phyloP scores from a whole-genome alignment of 2,113 vertebrate species.

The Leucosticte australis region DNA sequence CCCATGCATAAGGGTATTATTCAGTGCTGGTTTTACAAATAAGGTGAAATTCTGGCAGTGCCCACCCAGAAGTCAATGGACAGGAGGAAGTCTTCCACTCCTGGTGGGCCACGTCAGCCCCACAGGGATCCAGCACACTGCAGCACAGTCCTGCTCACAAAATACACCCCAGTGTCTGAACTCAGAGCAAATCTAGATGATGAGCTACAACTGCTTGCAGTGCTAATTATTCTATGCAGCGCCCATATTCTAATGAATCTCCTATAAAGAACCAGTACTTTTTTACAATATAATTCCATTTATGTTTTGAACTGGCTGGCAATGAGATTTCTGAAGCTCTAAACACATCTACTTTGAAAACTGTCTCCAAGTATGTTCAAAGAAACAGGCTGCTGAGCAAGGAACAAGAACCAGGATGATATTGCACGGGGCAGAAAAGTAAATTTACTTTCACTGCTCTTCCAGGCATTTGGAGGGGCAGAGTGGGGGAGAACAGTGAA shows the following conservation, averaged over 20 bases:
- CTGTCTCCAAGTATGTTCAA: background rate
- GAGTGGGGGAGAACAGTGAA: background rate
- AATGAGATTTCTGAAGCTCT: background rate
- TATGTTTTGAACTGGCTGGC: background rate
- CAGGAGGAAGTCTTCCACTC: background rate
- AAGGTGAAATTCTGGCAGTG: background rate
- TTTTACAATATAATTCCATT: background rate
- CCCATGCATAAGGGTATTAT: rapidly evolving
- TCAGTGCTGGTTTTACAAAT: background rate
- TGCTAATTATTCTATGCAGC: background rate
- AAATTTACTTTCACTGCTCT: background rate
- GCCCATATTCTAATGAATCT: background rate
- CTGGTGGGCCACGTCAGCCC: rapidly evolving
- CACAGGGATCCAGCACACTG: rapidly evolving
- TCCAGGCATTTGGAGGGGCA: background rate
- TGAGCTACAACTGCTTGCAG: background rate
- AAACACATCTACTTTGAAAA: background rate
- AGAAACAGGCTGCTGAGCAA: background rate
- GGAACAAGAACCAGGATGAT: background rate
- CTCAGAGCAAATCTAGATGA: background rate
- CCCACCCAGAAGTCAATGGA: background rate
- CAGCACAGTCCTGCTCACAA: background rate
- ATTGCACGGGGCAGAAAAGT: background rate
- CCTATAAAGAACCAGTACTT: background rate
- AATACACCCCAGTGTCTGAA: background rate